Conservation (phyloP, 2,113 vertebrate genomes). For the Ginglymostoma cirratum region DNA sequence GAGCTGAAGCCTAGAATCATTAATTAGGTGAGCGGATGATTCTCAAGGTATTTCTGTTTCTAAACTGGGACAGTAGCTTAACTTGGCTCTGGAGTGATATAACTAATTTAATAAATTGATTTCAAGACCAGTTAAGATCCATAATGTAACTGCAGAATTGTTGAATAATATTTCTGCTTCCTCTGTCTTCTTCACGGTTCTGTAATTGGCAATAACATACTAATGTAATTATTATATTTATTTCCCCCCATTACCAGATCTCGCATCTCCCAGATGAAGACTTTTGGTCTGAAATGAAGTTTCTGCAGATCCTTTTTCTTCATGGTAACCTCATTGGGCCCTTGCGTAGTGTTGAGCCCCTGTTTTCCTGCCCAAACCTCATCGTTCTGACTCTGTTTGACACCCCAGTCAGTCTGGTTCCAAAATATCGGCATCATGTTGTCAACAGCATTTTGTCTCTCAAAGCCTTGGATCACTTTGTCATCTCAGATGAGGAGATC, state of each 20-base stretch:
- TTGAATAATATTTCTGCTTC: background rate
- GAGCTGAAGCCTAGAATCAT: background rate
- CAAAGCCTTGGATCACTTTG: constrained; percentile 52
- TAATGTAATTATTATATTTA: background rate
- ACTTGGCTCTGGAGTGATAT: background rate
- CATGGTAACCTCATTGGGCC: constrained; percentile 53
- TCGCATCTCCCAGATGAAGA: constrained; percentile 46
- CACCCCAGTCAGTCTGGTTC: constrained; percentile 58
- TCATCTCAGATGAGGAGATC: constrained; percentile 62
- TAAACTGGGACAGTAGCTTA: background rate
- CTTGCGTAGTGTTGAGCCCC: constrained; percentile 46
- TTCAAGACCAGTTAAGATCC: background rate
- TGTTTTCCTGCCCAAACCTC: constrained; percentile 53
- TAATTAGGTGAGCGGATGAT: background rate
- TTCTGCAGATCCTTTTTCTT: constrained; percentile 55
- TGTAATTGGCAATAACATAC: background rate
- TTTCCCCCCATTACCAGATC: constrained; percentile 47
- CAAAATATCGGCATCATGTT: constrained; percentile 52
- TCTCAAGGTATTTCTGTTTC: background rate
- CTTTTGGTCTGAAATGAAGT: constrained; percentile 54
- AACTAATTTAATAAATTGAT: background rate
- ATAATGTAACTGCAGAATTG: background rate
- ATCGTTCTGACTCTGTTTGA: constrained; percentile 53
- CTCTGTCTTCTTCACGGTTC: background rate
- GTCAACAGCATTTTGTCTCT: constrained; percentile 56